Percentiles rank a stretch among this genome's conserved stretches.
phyloP scores from a whole-genome alignment of 2,797 vertebrate species.

The Hydrolagus colliei region DNA sequence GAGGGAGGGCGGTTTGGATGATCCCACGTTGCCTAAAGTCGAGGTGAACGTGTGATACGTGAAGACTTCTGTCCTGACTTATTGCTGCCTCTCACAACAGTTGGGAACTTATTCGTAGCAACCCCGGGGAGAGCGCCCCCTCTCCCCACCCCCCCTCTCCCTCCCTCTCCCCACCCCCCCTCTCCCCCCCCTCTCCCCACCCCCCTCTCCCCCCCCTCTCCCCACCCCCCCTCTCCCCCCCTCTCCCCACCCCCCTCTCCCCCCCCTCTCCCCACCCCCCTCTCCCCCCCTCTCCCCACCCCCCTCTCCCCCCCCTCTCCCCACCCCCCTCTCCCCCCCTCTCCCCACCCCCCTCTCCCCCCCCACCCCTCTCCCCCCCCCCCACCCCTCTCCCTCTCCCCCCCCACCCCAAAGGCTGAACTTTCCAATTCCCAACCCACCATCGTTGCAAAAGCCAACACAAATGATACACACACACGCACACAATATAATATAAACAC shows the following conservation, averaged over 20 bases:
- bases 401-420: not conserved
- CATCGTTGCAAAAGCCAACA: too few species aligned
- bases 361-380: not conserved
- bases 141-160: not conserved
- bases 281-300: not conserved
- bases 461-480: too few species aligned
- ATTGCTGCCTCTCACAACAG: too few species aligned
- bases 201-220: not conserved
- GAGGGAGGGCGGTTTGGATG: too few species aligned
- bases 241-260: not conserved
- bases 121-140: too few species aligned
- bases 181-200: not conserved
- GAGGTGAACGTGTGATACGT: too few species aligned
- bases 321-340: not conserved
- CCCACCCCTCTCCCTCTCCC: not conserved
- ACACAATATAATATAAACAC: too few species aligned
- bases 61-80: too few species aligned
- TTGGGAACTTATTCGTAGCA: too few species aligned
- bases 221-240: not conserved
- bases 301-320: not conserved
- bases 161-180: not conserved
- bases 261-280: not conserved
- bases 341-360: not conserved
- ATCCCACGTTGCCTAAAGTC: too few species aligned
- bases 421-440: too few species aligned